phyloP scores from a whole-genome alignment of 2,888 invertebrate genomes.

The Calliphora vomitoria region DNA sequence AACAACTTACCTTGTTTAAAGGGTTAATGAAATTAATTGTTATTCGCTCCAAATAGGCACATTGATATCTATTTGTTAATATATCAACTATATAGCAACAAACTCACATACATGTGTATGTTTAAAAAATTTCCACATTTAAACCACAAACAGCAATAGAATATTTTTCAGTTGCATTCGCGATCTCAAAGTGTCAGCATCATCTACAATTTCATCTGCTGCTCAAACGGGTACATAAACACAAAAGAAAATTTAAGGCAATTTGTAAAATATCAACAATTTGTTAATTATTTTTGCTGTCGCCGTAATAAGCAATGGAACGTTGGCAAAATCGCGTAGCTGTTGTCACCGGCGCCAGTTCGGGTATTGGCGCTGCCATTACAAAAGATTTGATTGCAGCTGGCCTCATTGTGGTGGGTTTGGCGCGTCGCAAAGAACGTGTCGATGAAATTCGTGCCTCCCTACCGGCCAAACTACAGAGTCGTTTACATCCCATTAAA shows the following conservation, averaged over 20 bases:
- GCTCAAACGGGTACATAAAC: slow-evolving; percentile 6
- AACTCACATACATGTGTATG: no score
- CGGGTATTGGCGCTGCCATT: slow-evolving; percentile 87
- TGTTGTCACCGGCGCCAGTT: slow-evolving; percentile 88
- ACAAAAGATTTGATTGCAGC: slow-evolving; percentile 84
- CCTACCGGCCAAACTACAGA: slow-evolving; percentile 77
- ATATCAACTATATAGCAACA: neutral
- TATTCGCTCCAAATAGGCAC: neutral
- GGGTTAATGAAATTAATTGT: slow-evolving; percentile 16
- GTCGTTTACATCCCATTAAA: slow-evolving; percentile 80
- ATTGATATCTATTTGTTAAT: neutral
- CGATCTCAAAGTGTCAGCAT: slow-evolving; percentile 28
- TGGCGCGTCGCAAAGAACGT: slow-evolving; percentile 85
- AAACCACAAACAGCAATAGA: slow-evolving; percentile 22
- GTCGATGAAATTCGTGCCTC: slow-evolving; percentile 81
- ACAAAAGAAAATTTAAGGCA: neutral
- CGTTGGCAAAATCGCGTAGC: slow-evolving; percentile 87
- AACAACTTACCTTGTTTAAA: neutral
- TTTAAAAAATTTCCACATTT: slow-evolving; percentile 19
- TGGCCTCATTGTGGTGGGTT: slow-evolving; percentile 86
- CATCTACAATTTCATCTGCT: neutral
- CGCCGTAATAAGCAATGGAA: slow-evolving; percentile 83
- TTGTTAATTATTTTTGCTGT: neutral
- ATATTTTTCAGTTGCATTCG: slow-evolving; percentile 31
- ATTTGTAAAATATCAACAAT: neutral